A percentile compares a stretch with the other conserved stretches of the same genome.
Evolutionary conservation across 1,140 invertebrate genomes (phyloP).

Genomic region (Lepidurus couesii): DNA sequence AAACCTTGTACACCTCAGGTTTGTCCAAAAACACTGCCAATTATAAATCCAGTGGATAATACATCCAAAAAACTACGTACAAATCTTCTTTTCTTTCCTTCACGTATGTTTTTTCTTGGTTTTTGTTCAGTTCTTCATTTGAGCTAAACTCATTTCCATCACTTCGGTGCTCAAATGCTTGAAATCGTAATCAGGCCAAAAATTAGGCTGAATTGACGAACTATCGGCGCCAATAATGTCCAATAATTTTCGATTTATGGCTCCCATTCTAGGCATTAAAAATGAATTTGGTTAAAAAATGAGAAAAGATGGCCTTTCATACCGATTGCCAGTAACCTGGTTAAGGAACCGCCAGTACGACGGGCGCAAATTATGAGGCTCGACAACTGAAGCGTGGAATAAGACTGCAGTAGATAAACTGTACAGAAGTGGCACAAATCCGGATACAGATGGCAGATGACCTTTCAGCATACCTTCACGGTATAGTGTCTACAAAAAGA

Average conservation of each 20-base stretch:
- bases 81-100: neutral
- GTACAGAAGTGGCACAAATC: slow-evolving; percentile 62
- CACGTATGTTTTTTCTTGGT: neutral
- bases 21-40: neutral
- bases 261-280: neutral
- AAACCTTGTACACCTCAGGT: slow-evolving; percentile 6
- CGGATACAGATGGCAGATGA: slow-evolving; percentile 54
- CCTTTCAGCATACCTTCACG: slow-evolving; percentile 53
- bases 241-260: neutral
- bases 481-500: slow-evolving; percentile 54
- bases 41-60: neutral
- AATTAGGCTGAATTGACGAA: neutral
- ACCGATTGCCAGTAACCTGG: slow-evolving; percentile 66
- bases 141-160: neutral
- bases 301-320: slow-evolving; percentile 35
- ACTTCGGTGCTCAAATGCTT: slow-evolving; percentile 7
- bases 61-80: neutral
- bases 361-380: slow-evolving; percentile 66
- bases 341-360: slow-evolving; percentile 79
- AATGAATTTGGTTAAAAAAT: neutral
- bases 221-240: neutral
- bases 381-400: slow-evolving; percentile 71
- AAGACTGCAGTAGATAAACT: slow-evolving; percentile 68
- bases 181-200: neutral
- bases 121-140: neutral